These are phyloP conservation scores for Meghimatium bilineatum DNA, from an alignment of 2,888 invertebrate species.

Conservation along the genomic window DNA sequence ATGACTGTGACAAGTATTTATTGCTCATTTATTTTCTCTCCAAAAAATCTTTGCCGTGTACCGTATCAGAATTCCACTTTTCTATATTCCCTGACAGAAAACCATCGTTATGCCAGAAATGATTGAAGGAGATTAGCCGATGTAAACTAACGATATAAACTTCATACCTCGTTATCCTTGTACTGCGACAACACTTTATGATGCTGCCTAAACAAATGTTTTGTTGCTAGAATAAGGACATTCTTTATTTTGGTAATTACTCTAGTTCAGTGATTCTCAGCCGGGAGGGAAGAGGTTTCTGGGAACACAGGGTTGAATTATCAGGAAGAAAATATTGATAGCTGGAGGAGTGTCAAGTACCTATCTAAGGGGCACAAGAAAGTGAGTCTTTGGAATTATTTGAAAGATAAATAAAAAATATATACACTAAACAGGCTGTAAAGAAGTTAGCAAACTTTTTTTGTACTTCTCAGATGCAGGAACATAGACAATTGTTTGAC, in stretches of 20 bases:
- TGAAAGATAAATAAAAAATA: no score
- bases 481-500: no score
- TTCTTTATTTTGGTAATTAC: background rate
- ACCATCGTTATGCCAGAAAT: background rate
- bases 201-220: background rate
- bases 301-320: no score
- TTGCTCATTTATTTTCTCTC: background rate
- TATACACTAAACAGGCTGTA: no score
- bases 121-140: background rate
- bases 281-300: no score
- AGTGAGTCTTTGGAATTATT: no score
- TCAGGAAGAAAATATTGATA: no score
- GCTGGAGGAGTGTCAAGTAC: no score
- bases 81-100: background rate
- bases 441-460: no score
- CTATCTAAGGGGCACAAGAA: no score
- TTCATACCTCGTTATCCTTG: constrained; percentile 1
- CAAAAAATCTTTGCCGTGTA: background rate
- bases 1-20: background rate
- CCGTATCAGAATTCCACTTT: background rate
- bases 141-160: constrained; percentile 2
- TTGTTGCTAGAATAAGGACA: background rate
- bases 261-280: no score
- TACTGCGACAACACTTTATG: background rate
- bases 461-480: no score